Conservation (phyloP, 1,140 invertebrate species). For the Doryteuthis pealeii region DNA sequence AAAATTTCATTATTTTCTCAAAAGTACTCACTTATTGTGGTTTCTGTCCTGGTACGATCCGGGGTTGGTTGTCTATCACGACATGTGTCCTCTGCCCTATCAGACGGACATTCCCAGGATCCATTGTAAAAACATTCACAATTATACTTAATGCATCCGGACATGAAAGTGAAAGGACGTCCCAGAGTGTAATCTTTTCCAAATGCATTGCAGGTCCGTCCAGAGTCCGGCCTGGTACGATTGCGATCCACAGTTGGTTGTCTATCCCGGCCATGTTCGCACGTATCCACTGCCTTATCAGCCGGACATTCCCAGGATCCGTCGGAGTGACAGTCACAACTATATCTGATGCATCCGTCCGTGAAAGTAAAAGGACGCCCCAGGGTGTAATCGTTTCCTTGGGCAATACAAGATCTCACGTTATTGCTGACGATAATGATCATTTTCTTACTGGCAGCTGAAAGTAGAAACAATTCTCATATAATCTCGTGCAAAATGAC, state of each 20-base stretch:
- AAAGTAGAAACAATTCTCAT: too few relatives aligned
- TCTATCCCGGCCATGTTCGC: slow-evolving; percentile 6
- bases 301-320: slow-evolving; percentile 30
- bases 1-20: too few relatives aligned
- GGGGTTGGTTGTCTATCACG: too few relatives aligned
- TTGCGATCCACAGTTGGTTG: too few relatives aligned
- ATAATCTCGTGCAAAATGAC: too few relatives aligned
- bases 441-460: too few relatives aligned
- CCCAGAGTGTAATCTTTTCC: slow-evolving; percentile 20
- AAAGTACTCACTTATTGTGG: too few relatives aligned
- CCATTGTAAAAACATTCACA: slow-evolving; percentile 32
- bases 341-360: background rate
- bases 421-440: too few relatives aligned
- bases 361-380: too few relatives aligned
- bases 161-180: slow-evolving; percentile 26
- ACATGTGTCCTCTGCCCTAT: background rate
- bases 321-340: slow-evolving; percentile 28
- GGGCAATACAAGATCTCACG: slow-evolving; percentile 18
- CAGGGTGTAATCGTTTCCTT: too few relatives aligned
- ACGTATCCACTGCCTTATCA: slow-evolving; percentile 22
- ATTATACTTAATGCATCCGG: slow-evolving; percentile 20
- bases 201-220: slow-evolving; percentile 17
- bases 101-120: slow-evolving; percentile 19
- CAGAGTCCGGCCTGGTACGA: too few relatives aligned
- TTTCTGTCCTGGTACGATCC: too few relatives aligned